Evolutionary conservation across 2,888 invertebrate genomes (phyloP).

Genomic region (Ariolimax columbianus): DNA sequence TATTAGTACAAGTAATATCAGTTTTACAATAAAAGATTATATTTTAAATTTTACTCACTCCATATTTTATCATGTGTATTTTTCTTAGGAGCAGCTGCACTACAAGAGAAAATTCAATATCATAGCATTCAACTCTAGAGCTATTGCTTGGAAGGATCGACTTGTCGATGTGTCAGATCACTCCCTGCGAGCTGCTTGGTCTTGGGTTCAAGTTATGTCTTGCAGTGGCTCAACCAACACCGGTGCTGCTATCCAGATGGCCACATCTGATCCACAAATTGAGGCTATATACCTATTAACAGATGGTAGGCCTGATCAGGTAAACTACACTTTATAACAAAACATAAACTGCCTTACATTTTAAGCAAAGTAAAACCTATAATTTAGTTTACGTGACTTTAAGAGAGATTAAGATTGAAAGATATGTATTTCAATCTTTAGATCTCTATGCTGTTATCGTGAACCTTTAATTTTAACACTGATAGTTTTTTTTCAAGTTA

Average conservation of each 20-base stretch:
- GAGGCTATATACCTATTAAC: slow-evolving; percentile 78
- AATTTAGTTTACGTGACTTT: too few species aligned
- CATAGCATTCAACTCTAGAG: slow-evolving; percentile 75
- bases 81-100: slow-evolving; percentile 76
- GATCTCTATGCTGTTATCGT: too few species aligned
- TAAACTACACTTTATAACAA: slow-evolving; percentile 56
- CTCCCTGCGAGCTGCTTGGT: slow-evolving; percentile 74
- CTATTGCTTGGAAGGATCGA: slow-evolving; percentile 75
- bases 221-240: slow-evolving; percentile 79
- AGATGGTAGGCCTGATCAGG: slow-evolving; percentile 79
- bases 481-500: too few species aligned
- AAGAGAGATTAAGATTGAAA: too few species aligned
- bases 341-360: too few species aligned
- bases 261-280: slow-evolving; percentile 75
- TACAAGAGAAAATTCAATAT: slow-evolving; percentile 78
- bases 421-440: too few species aligned
- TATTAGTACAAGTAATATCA: too few species aligned
- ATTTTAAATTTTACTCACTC: not conserved
- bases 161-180: slow-evolving; percentile 77
- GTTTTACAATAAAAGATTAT: too few species aligned
- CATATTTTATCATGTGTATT: not conserved
- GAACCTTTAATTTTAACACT: too few species aligned
- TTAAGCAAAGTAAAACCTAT: too few species aligned
- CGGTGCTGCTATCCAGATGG: slow-evolving; percentile 76
- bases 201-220: slow-evolving; percentile 72